phyloP scores from a whole-genome alignment of 2,113 vertebrate species.

The Phocoena sinus region DNA sequence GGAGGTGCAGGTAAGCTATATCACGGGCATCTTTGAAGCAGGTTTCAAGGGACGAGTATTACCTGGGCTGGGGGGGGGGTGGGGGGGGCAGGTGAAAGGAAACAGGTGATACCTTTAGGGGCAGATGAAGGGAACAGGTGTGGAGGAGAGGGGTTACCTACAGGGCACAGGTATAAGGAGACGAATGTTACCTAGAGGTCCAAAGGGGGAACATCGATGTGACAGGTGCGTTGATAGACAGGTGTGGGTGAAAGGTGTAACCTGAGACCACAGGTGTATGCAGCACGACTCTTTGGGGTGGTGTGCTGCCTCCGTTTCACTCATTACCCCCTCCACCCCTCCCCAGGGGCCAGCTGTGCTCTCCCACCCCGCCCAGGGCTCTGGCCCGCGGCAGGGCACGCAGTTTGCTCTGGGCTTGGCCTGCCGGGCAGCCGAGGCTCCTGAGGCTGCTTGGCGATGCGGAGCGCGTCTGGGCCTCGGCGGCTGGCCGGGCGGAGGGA shows the following conservation, averaged over 20 bases:
- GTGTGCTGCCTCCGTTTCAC: background rate
- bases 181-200: background rate
- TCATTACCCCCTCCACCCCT: background rate
- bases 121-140: background rate
- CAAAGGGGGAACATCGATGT: background rate
- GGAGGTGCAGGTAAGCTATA: background rate
- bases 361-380: background rate
- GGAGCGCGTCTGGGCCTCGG: slow-evolving; percentile 80
- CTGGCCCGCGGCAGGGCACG: background rate
- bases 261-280: slow-evolving; percentile 59
- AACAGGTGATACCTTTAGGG: background rate
- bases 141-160: background rate
- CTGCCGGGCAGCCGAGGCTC: slow-evolving; percentile 46
- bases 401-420: background rate
- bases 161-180: background rate
- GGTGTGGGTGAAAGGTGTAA: slow-evolving; percentile 2
- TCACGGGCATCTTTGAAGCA: background rate
- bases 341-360: background rate
- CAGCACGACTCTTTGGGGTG: background rate
- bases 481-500: slow-evolving; percentile 69
- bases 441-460: slow-evolving; percentile 70
- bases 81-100: background rate
- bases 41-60: background rate
- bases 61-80: background rate
- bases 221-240: background rate